Base-by-base conservation (phyloP, 2,797 vertebrate genomes). In the Chelon auratus region DNA sequence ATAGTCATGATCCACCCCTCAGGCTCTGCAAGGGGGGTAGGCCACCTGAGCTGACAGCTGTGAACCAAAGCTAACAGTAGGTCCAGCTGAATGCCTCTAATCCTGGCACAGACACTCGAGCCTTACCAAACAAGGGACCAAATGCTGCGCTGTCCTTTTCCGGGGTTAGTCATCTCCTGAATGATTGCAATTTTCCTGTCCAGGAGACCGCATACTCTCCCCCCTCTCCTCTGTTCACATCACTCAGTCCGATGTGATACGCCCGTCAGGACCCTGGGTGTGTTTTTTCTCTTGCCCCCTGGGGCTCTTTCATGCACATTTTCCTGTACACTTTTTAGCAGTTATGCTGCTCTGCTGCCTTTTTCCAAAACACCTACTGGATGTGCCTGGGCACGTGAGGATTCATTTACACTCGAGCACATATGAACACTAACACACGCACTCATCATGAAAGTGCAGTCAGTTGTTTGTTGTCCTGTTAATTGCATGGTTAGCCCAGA, bases 321-420 rank as follows among this genome's bases (percentile, higher is more conserved):
- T 85, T 75, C 80, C 81, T 62, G 10, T 50, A 51, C 52, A 64
- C 54, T 53, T 68, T 81, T 80, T 20, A 69, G 69, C 68, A 47
- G 62, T 65, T 80, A 62, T 77, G 67, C 63, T 82, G 69, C 72
- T 72, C 73, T 51, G 54, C 55, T 54, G 30, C 51, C 36, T 70
- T 71, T 88, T 90, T 89, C 78, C 84, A 86, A 80, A 90, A 89
- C 85, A 87, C 58, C 72, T 45, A 7, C 39, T 57, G 60, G 79
- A 85, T 86, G 30, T 75, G 86, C 48, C 78, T 48, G 56, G 69
- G 62, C 86, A 89, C 43, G 67, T 81, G 78, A 75, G 68, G 51
- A 68, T 0, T 22, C 75, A 62, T 75, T 75, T 50, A 67, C 66
- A 57, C 80, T 68, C 57, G 51, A 54, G 30, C 36, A 42, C 73